Base-by-base conservation (phyloP, 1,140 invertebrate genomes). In the Sminthurides bifidus region DNA sequence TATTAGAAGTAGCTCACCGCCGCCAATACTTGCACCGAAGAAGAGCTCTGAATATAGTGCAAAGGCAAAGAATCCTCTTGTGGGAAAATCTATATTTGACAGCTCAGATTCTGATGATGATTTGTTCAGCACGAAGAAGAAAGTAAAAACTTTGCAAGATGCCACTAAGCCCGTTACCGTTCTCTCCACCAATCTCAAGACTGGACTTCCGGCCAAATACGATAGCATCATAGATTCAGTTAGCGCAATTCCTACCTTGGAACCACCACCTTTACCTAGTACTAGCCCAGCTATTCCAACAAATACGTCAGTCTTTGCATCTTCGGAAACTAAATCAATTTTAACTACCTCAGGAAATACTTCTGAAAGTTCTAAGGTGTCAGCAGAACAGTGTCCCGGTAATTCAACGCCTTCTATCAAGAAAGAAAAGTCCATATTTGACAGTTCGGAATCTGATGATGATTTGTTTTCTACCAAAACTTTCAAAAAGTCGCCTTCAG, bases 101-200 rank as follows among this genome's bases (percentile, higher is more conserved):
- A 62, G 64, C 50, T 66, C 64, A 3, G 64, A 66, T 46, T 66
- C 64, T 12, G 64, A 56, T 37, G 62, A 64, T 46, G 64, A 64
- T 31, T 26, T 64, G 6, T 63, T 63, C 58, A 57, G 44, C 27
- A 35, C 44, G n/a, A 52, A 52, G 35, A 26, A 33, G 2, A 52
- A 52, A 40, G 33, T 50, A 37, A 56, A 50, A 26, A 2, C 37
- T n/a, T n/a, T n/a, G n/a, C n/a, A n/a, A n/a, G n/a, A n/a, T n/a
- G n/a, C n/a, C n/a, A n/a, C n/a, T n/a, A n/a, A n/a, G n/a, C n/a
- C n/a, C n/a, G n/a, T n/a, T n/a, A n/a, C n/a, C n/a, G n/a, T n/a
- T n/a, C n/a, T n/a, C n/a, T n/a, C n/a, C n/a, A n/a, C n/a, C n/a
- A n/a, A n/a, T n/a, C n/a, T n/a, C n/a, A n/a, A n/a, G n/a, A n/a